Base-by-base conservation (phyloP, 2,888 invertebrate genomes). In the Theristus sp. region DNA sequence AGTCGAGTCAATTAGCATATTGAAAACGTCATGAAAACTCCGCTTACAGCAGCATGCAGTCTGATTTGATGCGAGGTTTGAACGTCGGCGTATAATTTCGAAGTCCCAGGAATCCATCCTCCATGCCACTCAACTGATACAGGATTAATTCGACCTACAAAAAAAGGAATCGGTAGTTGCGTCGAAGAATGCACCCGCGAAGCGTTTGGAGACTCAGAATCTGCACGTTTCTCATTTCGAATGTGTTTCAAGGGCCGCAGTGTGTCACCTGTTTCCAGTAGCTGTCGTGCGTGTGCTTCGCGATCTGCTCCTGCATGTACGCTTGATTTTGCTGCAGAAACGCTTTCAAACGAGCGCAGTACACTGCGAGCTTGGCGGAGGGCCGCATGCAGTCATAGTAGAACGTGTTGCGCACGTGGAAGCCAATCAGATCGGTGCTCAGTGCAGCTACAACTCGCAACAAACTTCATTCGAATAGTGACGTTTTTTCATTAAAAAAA, bases 121-220 rank as follows among this genome's bases (percentile, higher is more conserved):
- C 82, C 59, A 89, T 76, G 1, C 89, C 89, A 69, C 82, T 82
- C 62, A 88, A 76, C 78, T 89, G 89, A 27, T 80, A 80, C 71
- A 86, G 83, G 70, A 84, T 83, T 59, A 89, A 74, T 58, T 82
- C 81, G 6, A 77, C 73, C 77, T 77, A 67, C 10, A 17, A 49
- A n/a, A 10, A n/a, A n/a, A n/a, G n/a, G n/a, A n/a, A n/a, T n/a
- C n/a, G n/a, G n/a, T n/a, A n/a, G n/a, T n/a, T n/a, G n/a, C n/a
- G n/a, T n/a, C n/a, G n/a, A n/a, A n/a, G n/a, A n/a, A n/a, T n/a
- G n/a, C n/a, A n/a, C n/a, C n/a, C n/a, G n/a, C n/a, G n/a, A n/a
- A n/a, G n/a, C n/a, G n/a, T n/a, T n/a, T n/a, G n/a, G n/a, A n/a
- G n/a, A n/a, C n/a, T n/a, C n/a, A n/a, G n/a, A n/a, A n/a, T n/a